Conservation (phyloP, 2,888 invertebrate genomes). For the Rhabditoides inermis region DNA sequence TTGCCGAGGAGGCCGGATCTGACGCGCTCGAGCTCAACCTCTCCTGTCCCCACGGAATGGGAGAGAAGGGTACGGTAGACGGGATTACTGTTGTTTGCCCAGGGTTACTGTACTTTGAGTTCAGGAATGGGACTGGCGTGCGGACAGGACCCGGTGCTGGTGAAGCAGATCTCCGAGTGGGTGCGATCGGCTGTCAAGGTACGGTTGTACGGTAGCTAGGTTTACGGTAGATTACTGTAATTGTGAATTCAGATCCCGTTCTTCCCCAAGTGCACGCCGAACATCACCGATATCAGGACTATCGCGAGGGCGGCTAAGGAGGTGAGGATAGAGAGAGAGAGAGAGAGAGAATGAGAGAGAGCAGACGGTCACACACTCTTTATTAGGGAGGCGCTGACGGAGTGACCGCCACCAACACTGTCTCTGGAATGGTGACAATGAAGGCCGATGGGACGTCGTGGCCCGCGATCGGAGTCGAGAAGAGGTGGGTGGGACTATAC, state of each 20-base stretch:
- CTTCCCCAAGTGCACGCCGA: constrained; percentile 93
- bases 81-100: neutral
- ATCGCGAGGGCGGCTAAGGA: constrained; percentile 82
- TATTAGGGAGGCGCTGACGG: constrained; percentile 75
- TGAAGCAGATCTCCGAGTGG: constrained; percentile 82
- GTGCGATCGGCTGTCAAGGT: constrained; percentile 60
- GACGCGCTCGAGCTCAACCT: constrained; percentile 91
- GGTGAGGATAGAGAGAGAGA: neutral
- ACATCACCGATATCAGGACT: constrained; percentile 81
- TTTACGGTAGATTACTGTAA: constrained; percentile 52
- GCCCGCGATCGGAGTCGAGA: constrained; percentile 76
- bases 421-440: constrained; percentile 84
- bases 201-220: neutral
- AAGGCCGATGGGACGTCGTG: constrained; percentile 75
- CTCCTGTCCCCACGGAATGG: constrained; percentile 96
- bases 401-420: constrained; percentile 93
- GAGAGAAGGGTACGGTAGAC: constrained; percentile 33
- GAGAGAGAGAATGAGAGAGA: neutral
- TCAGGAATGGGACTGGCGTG: constrained; percentile 96
- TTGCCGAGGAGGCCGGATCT: constrained; percentile 70
- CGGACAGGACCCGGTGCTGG: constrained; percentile 82
- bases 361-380: neutral
- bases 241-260: constrained; percentile 77
- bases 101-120: constrained; percentile 10
- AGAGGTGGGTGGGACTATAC: constrained; percentile 56